Base-by-base conservation (phyloP, 2,113 vertebrate genomes). In the Cryptoleucopteryx plumbea region DNA sequence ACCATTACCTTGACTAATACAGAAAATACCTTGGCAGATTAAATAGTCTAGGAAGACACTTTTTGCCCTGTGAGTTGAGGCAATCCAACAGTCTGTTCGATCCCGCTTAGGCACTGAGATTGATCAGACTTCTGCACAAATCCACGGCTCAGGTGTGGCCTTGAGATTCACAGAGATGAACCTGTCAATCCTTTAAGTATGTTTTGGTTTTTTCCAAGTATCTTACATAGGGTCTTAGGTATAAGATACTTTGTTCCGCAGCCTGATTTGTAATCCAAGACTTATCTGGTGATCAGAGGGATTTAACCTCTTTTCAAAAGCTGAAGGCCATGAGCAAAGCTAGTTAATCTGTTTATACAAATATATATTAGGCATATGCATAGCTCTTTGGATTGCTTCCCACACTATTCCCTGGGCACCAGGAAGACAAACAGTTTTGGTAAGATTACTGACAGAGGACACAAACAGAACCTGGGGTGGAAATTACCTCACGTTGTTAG, bases 301-400 rank as follows among this genome's bases (percentile, higher is more conserved):
- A 85, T 94, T 95, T 94, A 85, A 48, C 9, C 13, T 36, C 16
- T 81, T 95, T 73, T 82, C 45, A 78, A 77, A 90, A 86, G 32
- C 27, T 71, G 66, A 81, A 86, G 79, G 11, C 48, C 19, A 58
- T 10, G 9, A 90, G 22, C 34, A 95, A 84, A 93, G 23, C 26
- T 65, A 23, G 61, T 72, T 91, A 89, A 85, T 82, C 61, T 86
- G 27, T 95, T 95, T 68, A 68, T 70, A 88, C 40, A 90, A 68
- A 93, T 53, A 80, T 52, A 56, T 75, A 50, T 90, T 62, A 87
- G 34, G 14, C 23, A 80, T 56, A 82, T n/a, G 9, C 12, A 71
- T n/a, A 73, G 23, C 9, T 50, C 38, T 77, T 78, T 83, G 55
- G 29, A 86, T 22, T 62, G 7, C 9, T 80, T 90, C 77, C 73